A percentile compares a stretch with the other conserved stretches of the same genome.
Evolutionary conservation across 2,797 vertebrate species (phyloP).

Genomic region (Alauda arvensis): DNA sequence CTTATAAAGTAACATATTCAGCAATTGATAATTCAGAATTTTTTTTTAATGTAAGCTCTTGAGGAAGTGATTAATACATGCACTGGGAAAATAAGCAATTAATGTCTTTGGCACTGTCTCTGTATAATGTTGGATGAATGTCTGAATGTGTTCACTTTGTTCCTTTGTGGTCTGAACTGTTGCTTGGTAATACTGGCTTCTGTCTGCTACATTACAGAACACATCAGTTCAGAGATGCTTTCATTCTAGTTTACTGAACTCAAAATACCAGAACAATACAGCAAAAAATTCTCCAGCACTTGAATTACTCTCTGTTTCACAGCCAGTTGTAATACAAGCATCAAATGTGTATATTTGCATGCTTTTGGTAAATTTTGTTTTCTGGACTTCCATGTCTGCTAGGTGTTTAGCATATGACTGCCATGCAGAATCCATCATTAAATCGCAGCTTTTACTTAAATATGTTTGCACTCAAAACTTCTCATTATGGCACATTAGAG

Average conservation of each 20-base stretch:
- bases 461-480: not conserved
- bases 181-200: not conserved
- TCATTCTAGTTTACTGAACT: not conserved
- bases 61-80: conserved; percentile 23
- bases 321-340: not conserved
- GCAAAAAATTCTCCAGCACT: not conserved
- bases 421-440: not conserved
- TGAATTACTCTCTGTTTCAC: not conserved
- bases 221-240: not conserved
- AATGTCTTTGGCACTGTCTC: not conserved
- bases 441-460: not conserved
- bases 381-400: not conserved
- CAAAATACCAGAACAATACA: not conserved
- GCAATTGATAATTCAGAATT: not conserved
- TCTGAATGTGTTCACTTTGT: not conserved
- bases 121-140: not conserved
- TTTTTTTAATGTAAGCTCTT: not conserved
- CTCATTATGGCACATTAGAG: not conserved
- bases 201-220: not conserved
- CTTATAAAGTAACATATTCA: not conserved
- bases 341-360: not conserved
- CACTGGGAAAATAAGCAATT: not conserved
- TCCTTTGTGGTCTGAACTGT: not conserved
- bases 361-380: not conserved
- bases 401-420: not conserved